Evolutionary conservation across 1,140 invertebrate species (phyloP), one percentile per base, ranked within the genome.

Genomic region (Brachionus sp.): DNA sequence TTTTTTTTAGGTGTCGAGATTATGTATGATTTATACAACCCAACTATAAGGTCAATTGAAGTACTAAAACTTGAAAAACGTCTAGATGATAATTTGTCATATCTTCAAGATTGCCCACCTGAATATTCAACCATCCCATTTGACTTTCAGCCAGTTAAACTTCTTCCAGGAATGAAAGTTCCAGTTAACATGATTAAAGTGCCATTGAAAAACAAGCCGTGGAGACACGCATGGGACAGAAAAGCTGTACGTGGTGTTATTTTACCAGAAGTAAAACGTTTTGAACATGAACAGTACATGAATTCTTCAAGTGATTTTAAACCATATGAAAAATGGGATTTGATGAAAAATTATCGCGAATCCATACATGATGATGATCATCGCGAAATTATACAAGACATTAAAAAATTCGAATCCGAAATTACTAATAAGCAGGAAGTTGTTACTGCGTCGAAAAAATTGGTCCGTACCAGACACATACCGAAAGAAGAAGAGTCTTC

Each of bases 41-140:
- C 97, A 19, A 93, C 92, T 0, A 92, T 99, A 84, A 92, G 93
- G 84, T 93, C 92, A 85, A 94, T 99, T 62, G 94, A 98, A 90
- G 93, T 96, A 16, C 88, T 95, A 19, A 92, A 93, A 68, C 90
- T 99, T 25, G 97, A 99, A 88, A 98, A 96, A 88, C 91, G 97
- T 53, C 88, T 99, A 16, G 98, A 99, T 89, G 92, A 95, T 44
- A 91, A 95, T 86, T 88, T 99, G 12, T 90, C 92, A 33, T 99
- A 98, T 87, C 90, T 99, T 53, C 90, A 96, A 78, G 97, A 99
- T 91, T 94, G 95, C n/a, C 90, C 94, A 39, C 92, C 92, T 0
- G 95, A 98, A 88, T 97, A 95, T 87, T 95, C 94, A 86, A 98
- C 95, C 16, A 93, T 99, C 87, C 93, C 95, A 85, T 90, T 94